Evolutionary conservation across 2,888 invertebrate genomes (phyloP).

Genomic region (Ophion costatus): DNA sequence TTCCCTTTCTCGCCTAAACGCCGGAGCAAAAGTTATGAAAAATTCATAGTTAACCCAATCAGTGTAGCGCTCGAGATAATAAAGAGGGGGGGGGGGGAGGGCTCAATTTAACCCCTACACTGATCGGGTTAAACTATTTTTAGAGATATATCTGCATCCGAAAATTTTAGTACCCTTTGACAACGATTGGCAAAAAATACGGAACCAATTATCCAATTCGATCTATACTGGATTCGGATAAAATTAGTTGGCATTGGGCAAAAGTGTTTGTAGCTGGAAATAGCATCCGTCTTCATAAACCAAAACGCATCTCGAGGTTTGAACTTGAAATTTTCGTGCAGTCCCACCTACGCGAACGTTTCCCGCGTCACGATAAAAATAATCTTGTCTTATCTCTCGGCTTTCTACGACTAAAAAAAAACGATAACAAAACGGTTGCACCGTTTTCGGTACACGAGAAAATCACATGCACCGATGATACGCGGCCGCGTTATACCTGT

Average conservation of each 20-base stretch:
- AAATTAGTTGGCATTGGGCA: not conserved
- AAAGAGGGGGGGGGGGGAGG: too few relatives aligned
- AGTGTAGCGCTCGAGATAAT: too few relatives aligned
- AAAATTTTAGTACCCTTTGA: too few relatives aligned
- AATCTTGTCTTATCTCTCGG: conserved; percentile 23
- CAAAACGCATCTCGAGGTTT: not conserved
- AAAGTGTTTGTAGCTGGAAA: not conserved
- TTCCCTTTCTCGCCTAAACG: too few relatives aligned
- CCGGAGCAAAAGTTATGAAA: too few relatives aligned
- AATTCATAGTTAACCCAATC: too few relatives aligned
- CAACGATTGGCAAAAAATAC: too few relatives aligned
- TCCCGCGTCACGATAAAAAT: conserved; percentile 5
- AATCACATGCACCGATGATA: conserved; percentile 20
- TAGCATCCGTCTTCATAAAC: not conserved
- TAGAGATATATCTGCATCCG: too few relatives aligned
- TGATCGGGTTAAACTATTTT: too few relatives aligned
- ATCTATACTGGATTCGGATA: not conserved
- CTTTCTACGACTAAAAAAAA: conserved; percentile 7
- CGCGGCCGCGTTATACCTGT: conserved; percentile 46
- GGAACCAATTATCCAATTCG: too few relatives aligned
- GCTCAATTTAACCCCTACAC: too few relatives aligned
- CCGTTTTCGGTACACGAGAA: not conserved
- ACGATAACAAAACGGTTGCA: not conserved
- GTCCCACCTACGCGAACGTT: not conserved
- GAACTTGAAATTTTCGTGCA: conserved; percentile 13